Base-by-base conservation (phyloP, 37 sponge, comb jelly and placozoan genomes). In the Lycopodina hypogea region DNA sequence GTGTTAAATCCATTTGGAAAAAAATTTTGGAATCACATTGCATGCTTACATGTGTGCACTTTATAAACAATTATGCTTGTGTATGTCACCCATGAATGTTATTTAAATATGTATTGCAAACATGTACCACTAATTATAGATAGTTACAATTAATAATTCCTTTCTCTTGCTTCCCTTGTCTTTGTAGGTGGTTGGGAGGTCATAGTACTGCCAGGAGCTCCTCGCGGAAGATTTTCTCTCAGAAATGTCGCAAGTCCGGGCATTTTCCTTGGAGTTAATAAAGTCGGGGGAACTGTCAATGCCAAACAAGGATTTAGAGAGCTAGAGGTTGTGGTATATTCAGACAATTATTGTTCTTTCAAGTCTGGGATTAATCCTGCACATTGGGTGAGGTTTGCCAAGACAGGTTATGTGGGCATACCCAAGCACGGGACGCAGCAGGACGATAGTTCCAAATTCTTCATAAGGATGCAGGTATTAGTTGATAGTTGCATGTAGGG, bases 331-430 rank as follows among this genome's bases (percentile, higher is more conserved):
- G 37, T 59, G 11, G 55, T 74, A 8, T 74, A 86, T 12, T 83
- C 86, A 0, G 91, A 90, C 70, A 90, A 86, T 78, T 90, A 86
- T 42, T 78, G 86, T 42, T 63, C 56, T 37, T 74, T 90, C 26
- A 73, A 68, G 61, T 81, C 83, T 30, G 79, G 81, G 66, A 42
- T 56, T 33, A 56, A 35, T 24, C 72, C 86, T 22, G 86, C 78
- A 0, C 42, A 75, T 11, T 32, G 30, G 34, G 60, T 90, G 0
- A 72, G 57, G 38, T 77, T 90, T 40, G n/a, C 34, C 0, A 24
- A 28, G 42, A 73, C 78, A n/a, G 91, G 86, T 1, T 22, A 8
- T 1, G 41, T 78, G 26, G 81, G 56, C 34, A 40, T 35, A 2
- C 68, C 86, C 17, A 51, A 57, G 29, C 41, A 53, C 34, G 17